Base-by-base conservation (phyloP, 2,888 invertebrate genomes). In the Idaea aversata region DNA sequence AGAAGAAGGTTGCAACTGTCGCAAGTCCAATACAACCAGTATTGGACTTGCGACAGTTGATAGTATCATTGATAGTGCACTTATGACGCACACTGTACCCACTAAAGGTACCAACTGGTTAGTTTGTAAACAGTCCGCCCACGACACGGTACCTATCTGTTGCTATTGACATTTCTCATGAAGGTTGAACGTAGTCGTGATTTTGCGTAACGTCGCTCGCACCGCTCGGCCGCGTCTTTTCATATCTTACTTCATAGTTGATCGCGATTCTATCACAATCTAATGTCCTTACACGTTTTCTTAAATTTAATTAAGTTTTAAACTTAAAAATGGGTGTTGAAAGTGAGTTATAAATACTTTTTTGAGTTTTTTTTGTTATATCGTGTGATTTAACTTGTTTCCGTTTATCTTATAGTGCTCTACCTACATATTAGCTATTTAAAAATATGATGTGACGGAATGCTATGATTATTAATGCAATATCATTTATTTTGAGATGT, bases 101-200 rank as follows among this genome's bases (percentile, higher is more conserved):
- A 5, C 47, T 7, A 10, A 13, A 13, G 13, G 47, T 34, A 25
- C 13, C 34, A 34, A 34, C 16, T 25, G 64, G 63, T 64, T 63
- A 68, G 70, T 74, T 74, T 68, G 73, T 74, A 74, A 74, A 74
- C 73, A 81, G 65, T 73, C 78, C 76, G 78, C 81, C 80, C 77
- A 79, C 82, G 75, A 65, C 70, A 66, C 59, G 61, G 16, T 15
- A 60, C 34, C 63, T 76, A 78, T 79, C 82, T 84, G 82, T 80
- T 80, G 86, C 85, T 91, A 90, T 92, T 91, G 91, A 91, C 92
- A 91, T 92, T 91, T 88, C 86, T 82, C 81, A 81, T 83, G 90
- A 92, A 91, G 91, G 91, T 86, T 88, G 86, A 83, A 76, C 73
- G 69, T 71, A 79, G 88, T 90, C 90, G 90, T 90, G 90, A 88